Evolutionary conservation across 2,888 invertebrate species (phyloP), one percentile per base, ranked within the genome.

Genomic region (Latrodectus elegans): DNA sequence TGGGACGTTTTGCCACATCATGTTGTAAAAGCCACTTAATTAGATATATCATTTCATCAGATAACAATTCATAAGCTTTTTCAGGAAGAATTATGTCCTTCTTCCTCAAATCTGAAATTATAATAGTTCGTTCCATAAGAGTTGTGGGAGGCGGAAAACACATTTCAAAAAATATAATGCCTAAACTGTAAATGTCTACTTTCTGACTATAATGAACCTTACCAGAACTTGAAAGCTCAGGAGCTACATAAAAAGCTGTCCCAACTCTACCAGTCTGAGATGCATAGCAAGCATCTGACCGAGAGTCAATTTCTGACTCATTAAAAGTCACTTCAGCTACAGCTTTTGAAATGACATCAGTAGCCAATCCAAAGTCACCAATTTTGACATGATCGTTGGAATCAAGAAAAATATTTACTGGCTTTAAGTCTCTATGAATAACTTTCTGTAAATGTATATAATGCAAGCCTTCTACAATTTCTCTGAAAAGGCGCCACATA

Each of bases 161-260:
- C 98, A 99, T 99, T 93, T 97, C 97, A 91, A 97, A 98, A 90
- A 98, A 94, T 89, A 99, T 98, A 65, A 99, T 96, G 6, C 98
- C 98, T 74, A 97, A 92, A 1, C 96, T 96, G 92, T 96, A 97
- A 90, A 96, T 95, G 91, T 97, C 96, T 55, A 94, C 93, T 92
- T 94, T 94, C 93, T 94, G 96, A 92, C 96, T 97, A 89, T 93
- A 93, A 92, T 96, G 96, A 49, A 95, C 95, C 92, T 95, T 96
- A 0, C 94, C 94, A 26, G 94, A 94, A 0, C 94, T 94, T 90
- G 92, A 91, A 1, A 99, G 93, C 92, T 99, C 99, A 0, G 99
- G 99, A 0, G 99, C 98, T 73, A 97, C 96, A 92, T 99, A 99
- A 0, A 98, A 93, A 0, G 97, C 96, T 52, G 99, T 99, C 51